phyloP scores from a whole-genome alignment of 2,113 vertebrate genomes.

The Rattus norvegicus region GRCr8 NC_086023.1:67959001-67959500 shows the following conservation, averaged over 20 bases:
- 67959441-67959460: neutral
- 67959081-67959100: neutral
- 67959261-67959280: neutral
- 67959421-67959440: neutral
- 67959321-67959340: neutral
- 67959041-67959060: neutral
- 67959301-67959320: neutral
- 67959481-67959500: neutral
- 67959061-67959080: neutral
- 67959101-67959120: neutral
- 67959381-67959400: neutral
- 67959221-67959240: neutral
- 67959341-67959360: neutral
- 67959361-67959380: neutral
- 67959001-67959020: conserved; percentile 33
- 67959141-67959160: no score
- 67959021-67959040: neutral
- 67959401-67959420: neutral
- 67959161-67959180: neutral
- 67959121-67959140: neutral
- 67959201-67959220: no score
- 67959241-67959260: neutral
- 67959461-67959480: neutral
- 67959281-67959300: neutral
- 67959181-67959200: neutral